Base-by-base conservation (phyloP, 1,140 invertebrate genomes). In the Trachymyrmex cornetzi region DNA sequence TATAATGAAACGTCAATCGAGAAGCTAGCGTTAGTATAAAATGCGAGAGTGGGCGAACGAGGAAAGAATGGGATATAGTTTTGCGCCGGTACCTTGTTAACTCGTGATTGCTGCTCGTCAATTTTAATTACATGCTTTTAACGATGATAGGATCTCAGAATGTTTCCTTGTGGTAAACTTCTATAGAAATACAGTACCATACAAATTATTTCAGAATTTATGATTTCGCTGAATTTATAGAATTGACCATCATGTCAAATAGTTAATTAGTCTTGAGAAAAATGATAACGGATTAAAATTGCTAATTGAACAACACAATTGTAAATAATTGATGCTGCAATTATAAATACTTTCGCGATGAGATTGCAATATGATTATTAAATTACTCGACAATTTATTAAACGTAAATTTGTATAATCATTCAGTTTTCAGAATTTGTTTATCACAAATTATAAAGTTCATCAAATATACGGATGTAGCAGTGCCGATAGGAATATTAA, bases 91-190 rank as follows among this genome's bases (percentile, higher is more conserved):
- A 72, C 69, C 69, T 84, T 84, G 57, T 84, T 84, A 84, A 75
- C 55, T 84, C 69, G 55, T 63, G 80, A 84, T 84, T 84, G 69
- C 38, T 84, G 69, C 27, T 84, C 69, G 57, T 84, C 80, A 84
- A 84, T 84, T 84, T 84, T 84, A 84, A 84, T 84, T 84, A 84
- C 57, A 61, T 34, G 55, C 69, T 84, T 84, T 84, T 84, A 84
- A 82, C 67, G 53, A 69, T 59, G 55, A n/a, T 38, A 55, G 44
- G 14, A 38, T 81, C 66, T 61, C 53, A 48, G 80, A 48, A 61
- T 44, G 44, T 61, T 84, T 84, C 50, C 80, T 84, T 74, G 38
- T 24, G 67, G 69, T 50, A 61, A 84, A 84, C 69, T 82, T 82
- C 44, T 38, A 1, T 22, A 50, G 27, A 48, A 22, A 38, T 66